A percentile compares a stretch with the other conserved stretches of the same genome.
Evolutionary conservation across 2,888 invertebrate species (phyloP).

Genomic region (Trichopoda pennipes): DNA sequence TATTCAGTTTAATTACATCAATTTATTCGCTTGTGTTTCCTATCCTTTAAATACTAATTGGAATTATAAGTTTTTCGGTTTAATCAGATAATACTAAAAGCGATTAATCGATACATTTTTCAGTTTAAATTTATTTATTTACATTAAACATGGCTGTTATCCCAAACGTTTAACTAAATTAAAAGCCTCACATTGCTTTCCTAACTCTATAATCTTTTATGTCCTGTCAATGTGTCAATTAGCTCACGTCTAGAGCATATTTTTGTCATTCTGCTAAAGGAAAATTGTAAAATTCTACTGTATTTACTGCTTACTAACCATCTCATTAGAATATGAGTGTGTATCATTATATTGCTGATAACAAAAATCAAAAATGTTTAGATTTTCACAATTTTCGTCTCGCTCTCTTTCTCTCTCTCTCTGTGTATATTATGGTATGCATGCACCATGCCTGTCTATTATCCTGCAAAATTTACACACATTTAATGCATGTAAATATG

Average conservation of each 20-base stretch:
- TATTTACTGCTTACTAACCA: conserved; percentile 23
- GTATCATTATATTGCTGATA: neutral
- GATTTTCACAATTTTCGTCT: neutral
- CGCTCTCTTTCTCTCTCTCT: neutral
- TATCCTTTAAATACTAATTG: no score
- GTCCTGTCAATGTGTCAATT: conserved; percentile 42
- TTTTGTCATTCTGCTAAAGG: neutral
- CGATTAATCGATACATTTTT: no score
- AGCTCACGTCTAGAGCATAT: conserved; percentile 5
- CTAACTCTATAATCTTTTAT: conserved; percentile 10
- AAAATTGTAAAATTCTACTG: conserved; percentile 1
- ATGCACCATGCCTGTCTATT: conserved; percentile 14
- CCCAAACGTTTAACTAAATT: neutral
- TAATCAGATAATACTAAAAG: no score
- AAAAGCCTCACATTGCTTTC: neutral
- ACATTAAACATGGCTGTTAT: no score
- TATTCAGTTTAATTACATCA: no score
- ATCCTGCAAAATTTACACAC: neutral
- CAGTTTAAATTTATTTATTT: neutral
- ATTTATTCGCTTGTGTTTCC: no score
- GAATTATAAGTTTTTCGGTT: no score
- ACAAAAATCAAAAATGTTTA: conserved; percentile 22
- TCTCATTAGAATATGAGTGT: conserved; percentile 27
- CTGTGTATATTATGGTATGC: neutral
- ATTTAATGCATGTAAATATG: neutral